Conservation (phyloP, 1,140 invertebrate species). For the Eriocheir sinensis region DNA sequence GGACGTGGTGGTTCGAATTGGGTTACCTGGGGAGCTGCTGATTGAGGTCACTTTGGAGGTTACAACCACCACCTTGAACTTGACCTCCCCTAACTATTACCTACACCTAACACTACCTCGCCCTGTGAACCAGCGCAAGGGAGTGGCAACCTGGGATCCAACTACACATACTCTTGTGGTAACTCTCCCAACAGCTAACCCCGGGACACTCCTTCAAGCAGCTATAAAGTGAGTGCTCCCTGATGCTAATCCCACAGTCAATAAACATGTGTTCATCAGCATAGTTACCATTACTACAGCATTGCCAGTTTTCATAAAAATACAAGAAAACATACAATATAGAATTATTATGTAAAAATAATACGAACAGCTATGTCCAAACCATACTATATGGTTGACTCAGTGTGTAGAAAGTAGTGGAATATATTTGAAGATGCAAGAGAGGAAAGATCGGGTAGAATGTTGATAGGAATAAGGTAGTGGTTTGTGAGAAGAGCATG, state of each 20-base stretch:
- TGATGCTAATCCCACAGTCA: neutral
- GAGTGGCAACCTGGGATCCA: constrained; percentile 72
- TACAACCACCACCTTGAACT: constrained; percentile 30
- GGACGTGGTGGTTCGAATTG: constrained; percentile 62
- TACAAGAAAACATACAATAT: no score
- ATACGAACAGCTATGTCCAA: no score
- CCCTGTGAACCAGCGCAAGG: constrained; percentile 56
- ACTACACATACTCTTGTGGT: constrained; percentile 56
- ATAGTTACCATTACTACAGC: neutral
- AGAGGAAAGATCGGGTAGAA: no score
- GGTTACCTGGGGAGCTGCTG: constrained; percentile 58
- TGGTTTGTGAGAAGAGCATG: no score
- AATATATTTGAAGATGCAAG: no score
- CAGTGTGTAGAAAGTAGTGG: no score
- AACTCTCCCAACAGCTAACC: constrained; percentile 34
- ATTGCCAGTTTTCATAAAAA: no score
- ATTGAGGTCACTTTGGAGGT: constrained; percentile 66
- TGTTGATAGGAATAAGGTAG: no score
- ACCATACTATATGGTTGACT: no score
- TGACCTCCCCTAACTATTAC: constrained; percentile 55
- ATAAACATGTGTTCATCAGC: neutral
- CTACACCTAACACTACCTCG: constrained; percentile 59
- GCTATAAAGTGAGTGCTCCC: neutral
- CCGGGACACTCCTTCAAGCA: neutral
- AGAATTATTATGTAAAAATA: no score